A percentile compares a stretch with the other conserved stretches of the same genome.
Conservation (phyloP, 2,797 vertebrate genomes). For the Lutjanus argentimaculatus region DNA sequence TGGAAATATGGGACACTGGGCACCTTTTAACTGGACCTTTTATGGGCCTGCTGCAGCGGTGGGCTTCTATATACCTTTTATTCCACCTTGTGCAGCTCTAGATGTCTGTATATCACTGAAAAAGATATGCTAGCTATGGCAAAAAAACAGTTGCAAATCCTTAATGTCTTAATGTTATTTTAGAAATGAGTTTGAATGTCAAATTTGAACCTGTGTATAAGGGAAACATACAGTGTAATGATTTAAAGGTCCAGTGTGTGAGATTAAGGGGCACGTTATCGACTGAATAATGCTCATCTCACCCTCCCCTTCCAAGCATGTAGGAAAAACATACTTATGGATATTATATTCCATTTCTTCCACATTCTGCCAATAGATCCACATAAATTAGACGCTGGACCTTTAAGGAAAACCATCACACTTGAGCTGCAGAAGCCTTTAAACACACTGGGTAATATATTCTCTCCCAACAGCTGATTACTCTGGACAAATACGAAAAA, state of each 20-base stretch:
- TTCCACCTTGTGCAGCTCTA: no score
- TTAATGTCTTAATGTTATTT: background rate
- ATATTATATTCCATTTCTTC: no score
- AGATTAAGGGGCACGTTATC: no score
- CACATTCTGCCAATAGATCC: no score
- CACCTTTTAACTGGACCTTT: background rate
- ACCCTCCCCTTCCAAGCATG: no score
- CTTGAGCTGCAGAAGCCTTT: background rate
- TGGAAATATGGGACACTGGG: background rate
- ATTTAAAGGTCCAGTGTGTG: no score
- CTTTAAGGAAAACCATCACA: background rate
- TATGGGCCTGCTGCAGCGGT: background rate
- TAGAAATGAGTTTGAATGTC: background rate
- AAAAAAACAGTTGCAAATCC: background rate
- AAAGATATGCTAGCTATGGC: background rate
- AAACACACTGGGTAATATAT: background rate
- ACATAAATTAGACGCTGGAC: no score
- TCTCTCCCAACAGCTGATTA: slow-evolving; percentile 1
- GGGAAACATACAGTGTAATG: background rate
- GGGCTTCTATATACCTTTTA: background rate
- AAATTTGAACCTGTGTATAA: background rate
- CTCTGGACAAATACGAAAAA: background rate
- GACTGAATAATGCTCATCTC: no score
- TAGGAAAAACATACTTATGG: no score
- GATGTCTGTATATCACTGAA: background rate